Conservation (phyloP, 2,113 vertebrate species). For the Capreolus pygargus region DNA sequence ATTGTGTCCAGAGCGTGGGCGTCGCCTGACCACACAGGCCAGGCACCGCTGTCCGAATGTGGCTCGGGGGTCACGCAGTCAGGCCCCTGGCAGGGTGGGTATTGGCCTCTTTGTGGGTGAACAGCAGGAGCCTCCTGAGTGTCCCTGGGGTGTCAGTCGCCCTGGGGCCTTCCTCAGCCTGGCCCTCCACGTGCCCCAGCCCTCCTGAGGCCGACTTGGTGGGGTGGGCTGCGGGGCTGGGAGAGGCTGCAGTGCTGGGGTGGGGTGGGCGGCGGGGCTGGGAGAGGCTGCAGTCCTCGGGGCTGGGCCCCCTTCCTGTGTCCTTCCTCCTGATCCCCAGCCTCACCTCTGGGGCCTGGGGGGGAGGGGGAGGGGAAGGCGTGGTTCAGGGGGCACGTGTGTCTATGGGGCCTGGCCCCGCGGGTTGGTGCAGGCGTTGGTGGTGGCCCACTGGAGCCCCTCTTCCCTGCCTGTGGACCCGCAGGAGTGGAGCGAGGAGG, state of each 20-base stretch:
- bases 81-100: neutral
- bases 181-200: neutral
- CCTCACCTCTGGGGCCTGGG: neutral
- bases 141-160: neutral
- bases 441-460: neutral
- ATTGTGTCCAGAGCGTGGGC: neutral
- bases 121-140: neutral
- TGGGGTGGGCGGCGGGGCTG: neutral
- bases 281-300: neutral
- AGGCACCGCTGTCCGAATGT: accelerated
- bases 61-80: neutral
- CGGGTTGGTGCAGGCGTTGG: neutral
- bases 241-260: accelerated
- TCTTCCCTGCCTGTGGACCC: accelerated
- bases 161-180: neutral
- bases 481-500: neutral
- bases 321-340: neutral
- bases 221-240: too few species aligned
- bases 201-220: neutral
- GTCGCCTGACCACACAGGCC: accelerated
- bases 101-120: neutral
- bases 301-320: too few species aligned
- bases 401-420: neutral
- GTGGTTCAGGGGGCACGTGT: accelerated
- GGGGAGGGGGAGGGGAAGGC: neutral